Evolutionary conservation across 2,113 vertebrate species (phyloP).

Genomic region (Sturnira hondurensis): DNA sequence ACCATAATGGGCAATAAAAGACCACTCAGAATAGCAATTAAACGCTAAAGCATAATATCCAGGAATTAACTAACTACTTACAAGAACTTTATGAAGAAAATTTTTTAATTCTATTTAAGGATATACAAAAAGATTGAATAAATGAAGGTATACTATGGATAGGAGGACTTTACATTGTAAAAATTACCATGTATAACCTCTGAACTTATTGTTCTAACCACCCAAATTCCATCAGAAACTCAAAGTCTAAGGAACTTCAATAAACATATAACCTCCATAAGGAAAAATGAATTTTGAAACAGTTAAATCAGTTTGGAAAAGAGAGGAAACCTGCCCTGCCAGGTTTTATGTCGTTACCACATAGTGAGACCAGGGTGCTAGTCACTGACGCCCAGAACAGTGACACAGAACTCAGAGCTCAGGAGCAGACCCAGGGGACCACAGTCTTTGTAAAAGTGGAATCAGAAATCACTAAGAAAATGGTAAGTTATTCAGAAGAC

Average conservation of each 20-base stretch:
- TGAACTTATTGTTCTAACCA: background rate
- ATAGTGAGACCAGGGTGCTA: background rate
- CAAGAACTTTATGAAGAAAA: conserved; percentile 1
- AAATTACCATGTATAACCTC: background rate
- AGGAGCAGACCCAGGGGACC: background rate
- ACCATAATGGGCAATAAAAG: background rate
- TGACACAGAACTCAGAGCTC: background rate
- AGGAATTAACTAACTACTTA: background rate
- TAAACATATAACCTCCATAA: background rate
- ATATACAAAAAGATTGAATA: background rate
- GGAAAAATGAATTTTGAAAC: background rate
- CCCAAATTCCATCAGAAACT: background rate
- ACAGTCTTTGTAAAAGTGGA: background rate
- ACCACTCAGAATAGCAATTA: background rate
- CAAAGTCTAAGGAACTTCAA: background rate
- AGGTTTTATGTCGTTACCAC: background rate
- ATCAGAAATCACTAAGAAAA: background rate
- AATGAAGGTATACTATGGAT: background rate
- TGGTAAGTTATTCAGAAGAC: background rate
- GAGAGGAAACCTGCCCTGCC: background rate
- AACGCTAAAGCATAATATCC: background rate
- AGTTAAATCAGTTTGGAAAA: background rate
- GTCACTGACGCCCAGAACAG: background rate
- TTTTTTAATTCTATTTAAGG: background rate
- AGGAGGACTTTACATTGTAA: background rate